These are phyloP conservation scores for Psylliodes chrysocephalus DNA, from an alignment of 2,888 invertebrate genomes.

Conservation along the genomic window DNA sequence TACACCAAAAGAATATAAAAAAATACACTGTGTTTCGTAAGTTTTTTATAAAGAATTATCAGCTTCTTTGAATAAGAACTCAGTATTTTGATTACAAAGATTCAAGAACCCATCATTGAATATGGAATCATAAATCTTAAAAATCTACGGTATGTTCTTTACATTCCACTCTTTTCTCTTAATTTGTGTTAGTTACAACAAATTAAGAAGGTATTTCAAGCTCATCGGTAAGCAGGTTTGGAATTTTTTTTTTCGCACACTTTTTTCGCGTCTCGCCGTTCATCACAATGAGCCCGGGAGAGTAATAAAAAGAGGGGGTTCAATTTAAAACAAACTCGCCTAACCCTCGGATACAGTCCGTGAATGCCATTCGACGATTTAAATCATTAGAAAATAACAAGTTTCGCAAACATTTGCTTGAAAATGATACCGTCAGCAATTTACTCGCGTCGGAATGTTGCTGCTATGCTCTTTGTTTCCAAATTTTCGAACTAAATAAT, in stretches of 20 bases:
- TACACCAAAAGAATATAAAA: no score
- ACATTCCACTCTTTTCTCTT: no score
- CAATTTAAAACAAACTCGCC: slow-evolving; percentile 5
- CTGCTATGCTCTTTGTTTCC: slow-evolving; percentile 7
- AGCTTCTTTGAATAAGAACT: no score
- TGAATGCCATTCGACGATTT: slow-evolving; percentile 16
- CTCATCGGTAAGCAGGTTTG: neutral
- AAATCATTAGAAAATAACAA: slow-evolving; percentile 32
- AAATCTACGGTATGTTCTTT: no score
- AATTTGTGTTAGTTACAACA: no score
- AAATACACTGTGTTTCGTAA: no score
- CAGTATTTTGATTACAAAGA: no score
- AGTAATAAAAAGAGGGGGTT: neutral
- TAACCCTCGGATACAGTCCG: slow-evolving; percentile 9
- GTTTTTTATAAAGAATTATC: no score
- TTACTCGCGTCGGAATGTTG: slow-evolving; percentile 4
- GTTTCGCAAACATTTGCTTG: slow-evolving; percentile 27
- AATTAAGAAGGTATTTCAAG: no score
- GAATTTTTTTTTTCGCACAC: neutral
- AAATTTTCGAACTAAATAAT: slow-evolving; percentile 15
- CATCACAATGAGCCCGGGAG: neutral
- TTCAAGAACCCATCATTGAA: no score
- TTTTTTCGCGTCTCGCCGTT: neutral
- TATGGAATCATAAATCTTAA: no score
- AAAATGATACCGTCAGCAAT: slow-evolving; percentile 28